A percentile compares a stretch with the other conserved stretches of the same genome.
These are phyloP conservation scores for Halictus ligatus DNA, from an alignment of 2,888 invertebrate species.

Conservation along the genomic window DNA sequence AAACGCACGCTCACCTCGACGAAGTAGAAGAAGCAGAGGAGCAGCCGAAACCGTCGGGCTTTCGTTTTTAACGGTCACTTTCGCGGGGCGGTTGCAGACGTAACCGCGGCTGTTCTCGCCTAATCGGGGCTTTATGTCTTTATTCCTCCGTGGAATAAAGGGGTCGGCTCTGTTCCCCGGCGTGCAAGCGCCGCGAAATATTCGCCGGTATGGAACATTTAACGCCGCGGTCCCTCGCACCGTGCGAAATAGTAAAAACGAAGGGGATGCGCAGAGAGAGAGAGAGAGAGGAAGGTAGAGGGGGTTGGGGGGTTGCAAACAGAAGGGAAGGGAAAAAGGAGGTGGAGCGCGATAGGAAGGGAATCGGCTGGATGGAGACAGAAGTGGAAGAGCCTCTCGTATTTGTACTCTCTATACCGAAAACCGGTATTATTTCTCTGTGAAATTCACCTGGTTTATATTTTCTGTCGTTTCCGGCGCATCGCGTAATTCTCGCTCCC, in stretches of 20 bases:
- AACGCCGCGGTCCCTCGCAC: conserved; percentile 71
- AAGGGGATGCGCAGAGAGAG: neutral
- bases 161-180: conserved; percentile 33
- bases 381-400: conserved; percentile 51
- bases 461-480: conserved; percentile 72
- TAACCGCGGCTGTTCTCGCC: conserved; percentile 38
- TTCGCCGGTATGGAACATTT: conserved; percentile 79
- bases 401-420: conserved; percentile 67
- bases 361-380: conserved; percentile 38
- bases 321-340: conserved; percentile 13
- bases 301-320: conserved; percentile 28
- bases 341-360: conserved; percentile 34
- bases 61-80: conserved; percentile 50
- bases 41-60: neutral
- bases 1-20: neutral
- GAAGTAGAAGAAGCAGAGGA: neutral
- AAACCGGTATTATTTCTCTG: conserved; percentile 61
- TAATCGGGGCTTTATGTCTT: conserved; percentile 71
- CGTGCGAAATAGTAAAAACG: conserved; percentile 61
- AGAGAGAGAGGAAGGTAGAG: conserved; percentile 13
- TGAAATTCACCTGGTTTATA: conserved; percentile 77
- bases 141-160: conserved; percentile 62
- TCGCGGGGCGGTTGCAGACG: conserved; percentile 29
- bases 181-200: conserved; percentile 67
- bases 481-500: conserved; percentile 63